A percentile compares a stretch with the other conserved stretches of the same genome.
Conservation (phyloP, 2,888 invertebrate species). For the Mythimna lalbum region DNA sequence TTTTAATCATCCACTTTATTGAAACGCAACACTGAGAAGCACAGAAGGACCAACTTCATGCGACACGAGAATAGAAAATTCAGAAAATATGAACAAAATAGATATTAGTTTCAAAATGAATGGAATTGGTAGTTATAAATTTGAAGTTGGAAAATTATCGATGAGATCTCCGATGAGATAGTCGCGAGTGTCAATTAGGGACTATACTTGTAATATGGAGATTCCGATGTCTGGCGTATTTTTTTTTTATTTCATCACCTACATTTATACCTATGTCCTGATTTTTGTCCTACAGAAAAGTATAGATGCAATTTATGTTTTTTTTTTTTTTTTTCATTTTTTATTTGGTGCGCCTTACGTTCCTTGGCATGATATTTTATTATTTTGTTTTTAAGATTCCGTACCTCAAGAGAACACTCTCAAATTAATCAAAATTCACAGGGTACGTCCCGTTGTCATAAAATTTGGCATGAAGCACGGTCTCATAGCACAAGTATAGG, state of each 20-base stretch:
- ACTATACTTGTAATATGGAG: not conserved
- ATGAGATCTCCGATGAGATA: too few relatives aligned
- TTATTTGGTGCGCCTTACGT: not conserved
- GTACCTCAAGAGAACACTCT: too few relatives aligned
- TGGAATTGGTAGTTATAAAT: not conserved
- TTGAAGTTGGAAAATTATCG: not conserved
- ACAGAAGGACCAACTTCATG: conserved; percentile 29
- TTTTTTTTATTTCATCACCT: not conserved
- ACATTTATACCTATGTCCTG: too few relatives aligned
- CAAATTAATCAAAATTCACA: too few relatives aligned
- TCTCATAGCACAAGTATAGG: too few relatives aligned
- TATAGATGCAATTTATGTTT: not conserved
- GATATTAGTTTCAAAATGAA: not conserved
- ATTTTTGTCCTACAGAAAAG: not conserved
- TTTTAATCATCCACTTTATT: conserved; percentile 69
- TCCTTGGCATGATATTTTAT: not conserved
- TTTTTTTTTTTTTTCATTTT: not conserved
- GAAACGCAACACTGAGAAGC: not conserved
- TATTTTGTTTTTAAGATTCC: too few relatives aligned
- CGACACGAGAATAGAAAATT: not conserved
- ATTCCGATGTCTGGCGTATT: not conserved
- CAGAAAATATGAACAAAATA: not conserved
- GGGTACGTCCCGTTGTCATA: too few relatives aligned
- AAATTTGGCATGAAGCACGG: too few relatives aligned
- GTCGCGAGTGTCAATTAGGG: not conserved